These are phyloP conservation scores for Melangyna quadrimaculata DNA, from an alignment of 2,888 invertebrate species.

Conservation along the genomic window DNA sequence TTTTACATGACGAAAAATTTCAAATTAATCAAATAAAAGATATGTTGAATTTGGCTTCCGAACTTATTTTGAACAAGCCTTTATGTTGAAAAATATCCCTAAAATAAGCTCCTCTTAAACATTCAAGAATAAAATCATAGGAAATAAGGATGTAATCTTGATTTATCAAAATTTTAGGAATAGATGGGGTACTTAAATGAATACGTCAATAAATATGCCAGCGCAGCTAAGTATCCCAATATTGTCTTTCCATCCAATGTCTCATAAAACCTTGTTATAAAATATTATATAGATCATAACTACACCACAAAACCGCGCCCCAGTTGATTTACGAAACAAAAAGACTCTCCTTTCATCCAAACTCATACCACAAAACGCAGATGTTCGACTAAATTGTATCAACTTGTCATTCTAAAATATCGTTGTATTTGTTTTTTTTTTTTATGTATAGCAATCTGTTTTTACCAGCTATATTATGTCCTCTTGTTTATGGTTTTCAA, in stretches of 20 bases:
- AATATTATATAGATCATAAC: neutral
- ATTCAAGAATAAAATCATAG: no score
- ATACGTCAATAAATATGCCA: no score
- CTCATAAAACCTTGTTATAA: neutral
- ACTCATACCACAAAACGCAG: neutral
- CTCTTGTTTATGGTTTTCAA: slow-evolving; percentile 19
- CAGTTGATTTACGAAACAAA: neutral
- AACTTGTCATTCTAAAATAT: neutral
- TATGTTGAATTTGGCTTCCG: no score
- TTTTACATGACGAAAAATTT: no score
- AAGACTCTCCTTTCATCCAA: neutral
- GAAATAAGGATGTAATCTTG: no score
- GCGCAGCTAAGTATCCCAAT: neutral
- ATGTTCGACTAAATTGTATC: slow-evolving; percentile 12
- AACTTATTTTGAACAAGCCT: no score
- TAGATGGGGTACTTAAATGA: no score
- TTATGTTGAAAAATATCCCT: no score
- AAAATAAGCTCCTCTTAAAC: no score
- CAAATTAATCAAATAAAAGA: no score
- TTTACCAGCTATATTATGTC: slow-evolving; percentile 18
- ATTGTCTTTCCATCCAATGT: neutral
- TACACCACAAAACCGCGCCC: neutral
- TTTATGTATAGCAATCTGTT: slow-evolving; percentile 12
- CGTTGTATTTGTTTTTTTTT: neutral
- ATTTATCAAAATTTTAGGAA: no score